Conservation (phyloP, 2,797 vertebrate genomes). For the Cirrhinus molitorella region DNA sequence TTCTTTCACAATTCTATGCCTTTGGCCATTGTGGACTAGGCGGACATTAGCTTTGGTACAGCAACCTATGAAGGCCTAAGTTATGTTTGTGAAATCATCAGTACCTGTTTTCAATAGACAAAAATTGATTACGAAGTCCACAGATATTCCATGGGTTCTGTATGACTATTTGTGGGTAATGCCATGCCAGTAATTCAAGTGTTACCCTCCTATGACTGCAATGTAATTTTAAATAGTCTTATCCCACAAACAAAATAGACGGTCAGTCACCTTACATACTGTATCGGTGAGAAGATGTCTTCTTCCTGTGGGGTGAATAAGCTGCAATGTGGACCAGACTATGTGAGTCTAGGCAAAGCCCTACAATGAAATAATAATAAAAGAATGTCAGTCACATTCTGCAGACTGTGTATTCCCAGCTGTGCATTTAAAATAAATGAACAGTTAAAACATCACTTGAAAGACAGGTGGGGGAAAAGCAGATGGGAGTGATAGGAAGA, state of each 20-base stretch:
- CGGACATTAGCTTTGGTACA: background rate
- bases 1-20: background rate
- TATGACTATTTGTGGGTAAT: background rate
- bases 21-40: background rate
- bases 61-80: background rate
- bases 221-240: background rate
- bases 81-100: background rate
- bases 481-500: background rate
- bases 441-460: background rate
- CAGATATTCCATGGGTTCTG: background rate
- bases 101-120: background rate
- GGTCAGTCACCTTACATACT: background rate
- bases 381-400: background rate
- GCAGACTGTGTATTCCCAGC: background rate
- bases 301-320: background rate
- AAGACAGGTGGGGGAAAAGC: conserved; percentile 7
- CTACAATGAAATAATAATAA: background rate
- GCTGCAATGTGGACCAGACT: background rate
- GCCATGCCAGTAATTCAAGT: background rate
- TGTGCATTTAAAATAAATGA: background rate
- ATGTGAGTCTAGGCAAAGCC: background rate
- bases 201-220: background rate
- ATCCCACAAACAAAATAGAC: too few species aligned
- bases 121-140: background rate
- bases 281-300: background rate